Conservation (phyloP, 92 coral and sea anemone genomes). For the Siderastrea siderea region DNA sequence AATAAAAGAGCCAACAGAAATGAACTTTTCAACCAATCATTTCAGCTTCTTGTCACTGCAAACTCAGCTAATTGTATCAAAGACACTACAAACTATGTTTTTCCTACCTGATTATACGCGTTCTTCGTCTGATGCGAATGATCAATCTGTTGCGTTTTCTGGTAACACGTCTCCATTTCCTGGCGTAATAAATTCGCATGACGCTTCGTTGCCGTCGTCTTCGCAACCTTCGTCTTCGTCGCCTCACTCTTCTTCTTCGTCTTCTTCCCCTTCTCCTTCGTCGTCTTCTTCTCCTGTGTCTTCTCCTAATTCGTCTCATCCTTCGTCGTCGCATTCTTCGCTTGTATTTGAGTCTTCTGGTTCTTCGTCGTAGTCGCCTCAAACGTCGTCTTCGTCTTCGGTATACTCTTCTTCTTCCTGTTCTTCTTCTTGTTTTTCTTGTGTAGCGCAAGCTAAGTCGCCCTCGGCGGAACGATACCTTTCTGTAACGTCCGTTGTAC, state of each 20-base stretch:
- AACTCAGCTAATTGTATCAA: not conserved
- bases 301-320: slow-evolving; percentile 22
- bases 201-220: slow-evolving; percentile 28
- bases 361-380: slow-evolving; percentile 23
- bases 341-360: not conserved
- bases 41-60: not conserved
- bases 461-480: slow-evolving; percentile 26
- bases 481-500: not conserved
- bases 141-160: slow-evolving; percentile 10
- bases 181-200: not conserved
- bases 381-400: slow-evolving; percentile 1
- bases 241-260: slow-evolving; percentile 12
- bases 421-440: slow-evolving; percentile 3
- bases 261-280: slow-evolving; percentile 27
- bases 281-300: slow-evolving; percentile 34
- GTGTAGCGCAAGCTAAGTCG: not conserved
- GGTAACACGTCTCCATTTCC: slow-evolving; percentile 10
- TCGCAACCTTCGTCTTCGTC: slow-evolving; percentile 33
- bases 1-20: not conserved
- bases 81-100: not conserved
- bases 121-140: not conserved
- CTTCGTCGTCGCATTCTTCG: slow-evolving; percentile 20
- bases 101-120: slow-evolving; percentile 8
- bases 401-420: not conserved
- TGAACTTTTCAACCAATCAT: not conserved